Conservation (phyloP, 2,888 invertebrate species). For the Anagyrus pseudococci region DNA sequence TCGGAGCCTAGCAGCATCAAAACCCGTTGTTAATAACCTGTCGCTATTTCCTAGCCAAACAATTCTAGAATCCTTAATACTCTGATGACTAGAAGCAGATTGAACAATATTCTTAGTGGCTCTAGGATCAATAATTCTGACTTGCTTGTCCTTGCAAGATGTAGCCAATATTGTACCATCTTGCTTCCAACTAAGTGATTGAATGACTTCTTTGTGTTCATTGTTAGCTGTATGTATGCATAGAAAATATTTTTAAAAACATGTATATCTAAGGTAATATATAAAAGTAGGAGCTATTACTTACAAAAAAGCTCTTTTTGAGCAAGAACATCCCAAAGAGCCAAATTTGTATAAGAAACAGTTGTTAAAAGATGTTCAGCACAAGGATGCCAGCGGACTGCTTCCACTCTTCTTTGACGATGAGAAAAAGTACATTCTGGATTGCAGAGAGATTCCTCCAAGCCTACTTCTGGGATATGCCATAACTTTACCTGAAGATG, state of each 20-base stretch:
- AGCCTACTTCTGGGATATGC: constrained; percentile 84
- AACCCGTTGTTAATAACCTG: constrained; percentile 87
- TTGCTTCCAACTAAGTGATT: constrained; percentile 88
- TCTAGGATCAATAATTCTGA: constrained; percentile 86
- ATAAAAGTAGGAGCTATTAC: constrained; percentile 62
- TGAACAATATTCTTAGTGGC: constrained; percentile 62
- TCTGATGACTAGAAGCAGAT: constrained; percentile 81
- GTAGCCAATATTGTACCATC: constrained; percentile 84
- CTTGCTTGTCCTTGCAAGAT: constrained; percentile 89
- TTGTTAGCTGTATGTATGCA: constrained; percentile 65
- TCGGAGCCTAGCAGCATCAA: constrained; percentile 83
- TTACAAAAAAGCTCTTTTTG: constrained; percentile 83
- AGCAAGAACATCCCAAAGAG: constrained; percentile 85
- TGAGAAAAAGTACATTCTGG: constrained; percentile 83
- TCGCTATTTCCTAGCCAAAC: constrained; percentile 89
- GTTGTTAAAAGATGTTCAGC: constrained; percentile 90
- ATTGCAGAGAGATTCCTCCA: constrained; percentile 78
- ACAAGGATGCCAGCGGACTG: constrained; percentile 89
- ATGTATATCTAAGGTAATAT: neutral
- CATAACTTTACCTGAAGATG: constrained; percentile 80
- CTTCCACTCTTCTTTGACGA: constrained; percentile 85
- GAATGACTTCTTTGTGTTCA: constrained; percentile 86
- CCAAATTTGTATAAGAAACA: constrained; percentile 80
- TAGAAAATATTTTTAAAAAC: neutral
- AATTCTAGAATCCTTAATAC: constrained; percentile 89